Evolutionary conservation across 2,113 vertebrate species (phyloP).

Genomic region (Lagopus muta): DNA sequence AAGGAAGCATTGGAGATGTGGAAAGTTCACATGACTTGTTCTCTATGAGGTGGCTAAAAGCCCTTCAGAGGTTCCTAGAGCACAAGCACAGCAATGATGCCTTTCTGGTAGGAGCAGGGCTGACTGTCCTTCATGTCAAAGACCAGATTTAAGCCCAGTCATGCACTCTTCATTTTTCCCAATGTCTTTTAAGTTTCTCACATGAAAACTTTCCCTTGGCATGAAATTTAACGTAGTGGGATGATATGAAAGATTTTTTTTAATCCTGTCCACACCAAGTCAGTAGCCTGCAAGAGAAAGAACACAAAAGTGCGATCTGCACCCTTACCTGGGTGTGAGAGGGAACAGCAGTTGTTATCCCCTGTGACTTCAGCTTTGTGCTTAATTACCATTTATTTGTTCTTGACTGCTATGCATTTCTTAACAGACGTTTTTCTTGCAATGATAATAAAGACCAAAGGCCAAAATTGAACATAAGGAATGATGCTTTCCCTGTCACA

Average conservation of each 20-base stretch:
- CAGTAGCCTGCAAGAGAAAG: background rate
- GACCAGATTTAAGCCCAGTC: background rate
- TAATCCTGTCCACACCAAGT: background rate
- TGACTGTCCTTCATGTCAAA: background rate
- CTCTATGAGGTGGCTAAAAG: background rate
- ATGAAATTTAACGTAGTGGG: rapidly evolving
- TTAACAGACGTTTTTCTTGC: background rate
- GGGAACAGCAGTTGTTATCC: background rate
- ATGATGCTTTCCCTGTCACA: background rate
- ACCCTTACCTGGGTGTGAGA: background rate
- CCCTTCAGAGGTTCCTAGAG: background rate
- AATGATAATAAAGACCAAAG: background rate
- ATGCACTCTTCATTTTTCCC: background rate
- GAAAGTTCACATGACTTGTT: constrained; percentile 54
- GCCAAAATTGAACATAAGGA: background rate
- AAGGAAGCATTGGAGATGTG: background rate
- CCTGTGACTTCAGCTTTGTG: background rate
- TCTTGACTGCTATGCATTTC: background rate
- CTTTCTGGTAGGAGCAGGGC: background rate
- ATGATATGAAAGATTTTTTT: background rate
- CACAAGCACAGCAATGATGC: background rate
- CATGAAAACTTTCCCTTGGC: background rate
- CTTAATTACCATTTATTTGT: background rate
- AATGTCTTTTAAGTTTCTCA: background rate
- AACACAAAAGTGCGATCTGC: rapidly evolving